Evolutionary conservation across 2,888 invertebrate genomes (phyloP).

Genomic region (Cheilosia vernalis): DNA sequence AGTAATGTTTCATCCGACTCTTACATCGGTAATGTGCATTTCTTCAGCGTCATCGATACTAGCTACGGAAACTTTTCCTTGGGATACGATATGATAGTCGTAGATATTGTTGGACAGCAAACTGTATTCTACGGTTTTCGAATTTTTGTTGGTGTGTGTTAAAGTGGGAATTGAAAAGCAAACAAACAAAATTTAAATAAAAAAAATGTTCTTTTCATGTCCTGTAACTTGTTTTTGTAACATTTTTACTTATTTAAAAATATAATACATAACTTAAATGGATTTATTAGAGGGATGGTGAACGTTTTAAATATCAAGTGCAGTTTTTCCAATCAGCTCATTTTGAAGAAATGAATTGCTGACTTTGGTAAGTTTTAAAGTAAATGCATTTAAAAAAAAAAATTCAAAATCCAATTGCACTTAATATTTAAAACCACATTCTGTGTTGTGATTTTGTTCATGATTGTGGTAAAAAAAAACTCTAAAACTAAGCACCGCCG

Average conservation of each 20-base stretch:
- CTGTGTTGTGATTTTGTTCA: neutral
- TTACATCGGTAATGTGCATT: constrained; percentile 92
- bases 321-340: neutral
- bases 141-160: constrained; percentile 18
- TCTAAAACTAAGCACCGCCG: neutral
- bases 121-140: constrained; percentile 86
- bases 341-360: neutral
- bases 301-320: constrained; percentile 28
- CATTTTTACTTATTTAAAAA: constrained; percentile 48
- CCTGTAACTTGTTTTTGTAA: constrained; percentile 30
- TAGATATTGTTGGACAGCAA: constrained; percentile 90
- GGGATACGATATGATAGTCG: constrained; percentile 95
- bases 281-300: neutral
- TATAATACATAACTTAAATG: neutral
- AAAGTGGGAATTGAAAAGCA: constrained; percentile 23
- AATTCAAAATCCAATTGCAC: neutral
- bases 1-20: constrained; percentile 79
- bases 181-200: constrained; percentile 47
- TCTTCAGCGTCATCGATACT: constrained; percentile 96
- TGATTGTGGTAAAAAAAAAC: neutral
- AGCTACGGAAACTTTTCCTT: constrained; percentile 96
- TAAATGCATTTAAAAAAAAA: no score
- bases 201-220: constrained; percentile 54
- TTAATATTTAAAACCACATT: constrained; percentile 19
- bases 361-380: neutral